Evolutionary conservation across 1,140 invertebrate species (phyloP), one percentile per base, ranked within the genome.

Genomic region (Metaphire vulgaris): DNA sequence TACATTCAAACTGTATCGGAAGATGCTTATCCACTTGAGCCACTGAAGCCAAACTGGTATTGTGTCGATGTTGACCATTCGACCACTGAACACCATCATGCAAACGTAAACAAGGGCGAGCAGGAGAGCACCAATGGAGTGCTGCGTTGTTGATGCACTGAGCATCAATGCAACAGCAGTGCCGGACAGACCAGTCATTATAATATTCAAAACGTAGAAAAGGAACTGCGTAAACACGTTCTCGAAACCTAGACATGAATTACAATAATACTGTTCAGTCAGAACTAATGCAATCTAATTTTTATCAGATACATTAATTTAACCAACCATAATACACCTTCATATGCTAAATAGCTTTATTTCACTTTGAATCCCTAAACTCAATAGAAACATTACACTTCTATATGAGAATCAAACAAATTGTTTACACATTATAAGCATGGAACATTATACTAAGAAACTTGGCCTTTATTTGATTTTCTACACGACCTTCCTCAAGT

Each of bases 11-110:
- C 80, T 79, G 78, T 83, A 86, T 79, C 84, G 80, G 78, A 85
- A 84, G 29, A 86, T 82, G 75, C 84, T 85, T 64, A 85, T 12
- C 75, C 81, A 86, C 70, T 83, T 83, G 26, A 85, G 74, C 85
- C 85, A 86, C n/a, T 80, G 74, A 16, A 86, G 78, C 80, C 82
- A 85, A 6, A 79, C 77, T 1, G 80, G 81, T 29, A 86, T 79
- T 21, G 82, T 79, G 16, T 80, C 80, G 33, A 86, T 73, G 72
- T 86, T 85, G n/a, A 86, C 82, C 32, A 86, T 78, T 12, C 86
- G 79, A 29, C 85, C 85, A 78, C 83, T 83, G 78, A 85, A 86
- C 30, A 86, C 85, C 85, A 86, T 86, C 85, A 86, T 86, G 75
- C 85, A 83, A 0, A 84, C 82, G 77, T 81, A 86, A 34, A 76